Conservation (phyloP, 1,140 invertebrate genomes). For the Drosophila cardini region DNA sequence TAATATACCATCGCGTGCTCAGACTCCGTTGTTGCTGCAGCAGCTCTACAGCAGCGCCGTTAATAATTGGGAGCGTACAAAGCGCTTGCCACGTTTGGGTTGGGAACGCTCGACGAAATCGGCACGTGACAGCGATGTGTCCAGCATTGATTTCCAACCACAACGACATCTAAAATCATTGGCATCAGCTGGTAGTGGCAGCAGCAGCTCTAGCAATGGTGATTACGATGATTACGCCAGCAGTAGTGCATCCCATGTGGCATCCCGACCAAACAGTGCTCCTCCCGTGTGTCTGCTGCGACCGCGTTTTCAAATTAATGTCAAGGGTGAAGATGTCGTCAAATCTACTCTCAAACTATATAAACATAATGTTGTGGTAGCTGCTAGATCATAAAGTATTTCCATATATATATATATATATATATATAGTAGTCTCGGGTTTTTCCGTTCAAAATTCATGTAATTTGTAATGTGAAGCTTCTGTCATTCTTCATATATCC, state of each 20-base stretch:
- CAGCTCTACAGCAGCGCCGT: constrained; percentile 86
- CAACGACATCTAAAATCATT: constrained; percentile 59
- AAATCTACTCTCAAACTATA: constrained; percentile 1
- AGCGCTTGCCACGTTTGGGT: constrained; percentile 55
- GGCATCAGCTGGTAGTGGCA: constrained; percentile 53
- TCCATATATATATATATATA: constrained; percentile 17
- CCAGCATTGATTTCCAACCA: constrained; percentile 53
- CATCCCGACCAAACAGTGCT: constrained; percentile 66
- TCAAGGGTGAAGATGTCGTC: constrained; percentile 65
- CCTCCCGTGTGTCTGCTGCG: constrained; percentile 62
- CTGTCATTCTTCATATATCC: not conserved
- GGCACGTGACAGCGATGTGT: constrained; percentile 62
- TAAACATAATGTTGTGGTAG: constrained; percentile 12
- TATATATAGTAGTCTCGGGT: constrained; percentile 37
- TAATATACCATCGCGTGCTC: constrained; percentile 67
- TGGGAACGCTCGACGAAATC: constrained; percentile 31
- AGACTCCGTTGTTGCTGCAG: constrained; percentile 86
- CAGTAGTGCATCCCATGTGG: constrained; percentile 12
- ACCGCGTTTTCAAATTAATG: constrained; percentile 68
- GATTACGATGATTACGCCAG: constrained; percentile 46
- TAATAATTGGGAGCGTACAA: constrained; percentile 85
- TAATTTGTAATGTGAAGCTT: constrained; percentile 23
- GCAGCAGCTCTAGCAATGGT: constrained; percentile 63
- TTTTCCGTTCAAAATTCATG: constrained; percentile 60
- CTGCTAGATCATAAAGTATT: constrained; percentile 3